A percentile compares a stretch with the other conserved stretches of the same genome.
Evolutionary conservation across 2,113 vertebrate genomes (phyloP).

Genomic region (Poeciliopsis prolifica): DNA sequence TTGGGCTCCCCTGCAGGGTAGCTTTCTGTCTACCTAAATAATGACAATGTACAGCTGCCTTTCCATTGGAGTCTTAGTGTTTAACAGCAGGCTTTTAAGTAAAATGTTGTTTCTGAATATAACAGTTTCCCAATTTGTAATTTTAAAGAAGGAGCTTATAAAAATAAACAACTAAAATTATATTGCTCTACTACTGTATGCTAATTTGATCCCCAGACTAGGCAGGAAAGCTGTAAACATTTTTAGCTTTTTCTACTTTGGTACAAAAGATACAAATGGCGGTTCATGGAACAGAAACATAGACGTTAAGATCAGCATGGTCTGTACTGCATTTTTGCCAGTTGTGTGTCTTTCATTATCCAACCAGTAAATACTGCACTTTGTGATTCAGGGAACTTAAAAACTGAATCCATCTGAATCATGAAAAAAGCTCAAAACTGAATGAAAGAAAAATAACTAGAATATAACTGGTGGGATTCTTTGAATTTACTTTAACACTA

Average conservation of each 20-base stretch:
- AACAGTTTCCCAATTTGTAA: constrained; percentile 31
- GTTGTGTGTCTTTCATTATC: constrained; percentile 31
- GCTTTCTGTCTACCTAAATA: constrained; percentile 41
- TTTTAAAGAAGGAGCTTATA: constrained; percentile 32
- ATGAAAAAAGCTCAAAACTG: constrained; percentile 45
- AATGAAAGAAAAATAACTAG: constrained; percentile 16
- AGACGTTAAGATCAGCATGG: constrained; percentile 42
- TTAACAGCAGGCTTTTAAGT: constrained; percentile 29
- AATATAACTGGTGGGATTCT: constrained; percentile 45
- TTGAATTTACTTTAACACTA: background rate
- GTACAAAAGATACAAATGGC: constrained; percentile 68
- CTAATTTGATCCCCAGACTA: constrained; percentile 44
- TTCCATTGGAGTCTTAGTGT: constrained; percentile 39
- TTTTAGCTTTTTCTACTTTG: constrained; percentile 73
- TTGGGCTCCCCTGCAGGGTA: constrained; percentile 68
- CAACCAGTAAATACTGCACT: constrained; percentile 57
- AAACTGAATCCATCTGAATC: constrained; percentile 42
- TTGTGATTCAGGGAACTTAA: constrained; percentile 39
- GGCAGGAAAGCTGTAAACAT: constrained; percentile 77
- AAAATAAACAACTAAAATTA: constrained; percentile 14
- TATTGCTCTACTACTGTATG: constrained; percentile 34
- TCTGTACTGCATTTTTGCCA: constrained; percentile 24
- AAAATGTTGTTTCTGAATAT: constrained; percentile 21
- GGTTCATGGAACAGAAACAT: constrained; percentile 42
- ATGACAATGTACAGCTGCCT: constrained; percentile 38